A percentile compares a stretch with the other conserved stretches of the same genome.
phyloP scores from a whole-genome alignment of 2,888 invertebrate species.

The Zygothrica quintamaculata region DNA sequence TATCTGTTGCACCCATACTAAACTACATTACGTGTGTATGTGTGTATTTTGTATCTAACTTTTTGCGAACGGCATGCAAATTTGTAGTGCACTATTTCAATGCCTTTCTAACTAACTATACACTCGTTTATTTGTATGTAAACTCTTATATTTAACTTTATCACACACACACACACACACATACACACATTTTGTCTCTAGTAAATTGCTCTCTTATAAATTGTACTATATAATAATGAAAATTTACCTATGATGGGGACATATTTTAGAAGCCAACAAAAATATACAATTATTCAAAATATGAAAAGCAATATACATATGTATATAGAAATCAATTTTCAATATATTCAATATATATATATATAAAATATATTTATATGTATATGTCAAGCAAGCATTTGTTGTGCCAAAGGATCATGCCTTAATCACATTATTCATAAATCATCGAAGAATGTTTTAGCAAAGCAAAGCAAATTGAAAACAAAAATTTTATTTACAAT shows the following conservation, averaged over 20 bases:
- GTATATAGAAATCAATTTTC: slow-evolving; percentile 31
- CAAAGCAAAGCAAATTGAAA: slow-evolving; percentile 29
- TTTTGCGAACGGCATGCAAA: slow-evolving; percentile 55
- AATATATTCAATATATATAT: slow-evolving; percentile 13
- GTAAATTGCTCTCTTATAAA: slow-evolving; percentile 28
- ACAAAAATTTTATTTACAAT: slow-evolving; percentile 31
- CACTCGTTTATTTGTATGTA: slow-evolving; percentile 7
- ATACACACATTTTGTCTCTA: too few species aligned
- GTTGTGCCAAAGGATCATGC: not conserved
- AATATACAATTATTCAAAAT: slow-evolving; percentile 3
- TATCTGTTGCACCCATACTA: slow-evolving; percentile 53
- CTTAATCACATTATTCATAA: slow-evolving; percentile 38
- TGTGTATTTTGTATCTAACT: slow-evolving; percentile 22
- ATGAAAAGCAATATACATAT: slow-evolving; percentile 12
- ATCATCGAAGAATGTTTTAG: slow-evolving; percentile 21
- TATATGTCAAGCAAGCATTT: too few species aligned
- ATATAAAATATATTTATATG: not conserved
- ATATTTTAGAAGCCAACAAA: slow-evolving; percentile 70
- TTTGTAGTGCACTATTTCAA: slow-evolving; percentile 27
- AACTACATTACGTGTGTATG: slow-evolving; percentile 12
- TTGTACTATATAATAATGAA: slow-evolving; percentile 20
- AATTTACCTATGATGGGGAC: slow-evolving; percentile 72
- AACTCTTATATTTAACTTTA: slow-evolving; percentile 21
- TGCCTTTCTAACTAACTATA: slow-evolving; percentile 30
- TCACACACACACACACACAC: too few species aligned